Evolutionary conservation across 2,888 invertebrate genomes (phyloP).

Genomic region (Euzophera pinguis): DNA sequence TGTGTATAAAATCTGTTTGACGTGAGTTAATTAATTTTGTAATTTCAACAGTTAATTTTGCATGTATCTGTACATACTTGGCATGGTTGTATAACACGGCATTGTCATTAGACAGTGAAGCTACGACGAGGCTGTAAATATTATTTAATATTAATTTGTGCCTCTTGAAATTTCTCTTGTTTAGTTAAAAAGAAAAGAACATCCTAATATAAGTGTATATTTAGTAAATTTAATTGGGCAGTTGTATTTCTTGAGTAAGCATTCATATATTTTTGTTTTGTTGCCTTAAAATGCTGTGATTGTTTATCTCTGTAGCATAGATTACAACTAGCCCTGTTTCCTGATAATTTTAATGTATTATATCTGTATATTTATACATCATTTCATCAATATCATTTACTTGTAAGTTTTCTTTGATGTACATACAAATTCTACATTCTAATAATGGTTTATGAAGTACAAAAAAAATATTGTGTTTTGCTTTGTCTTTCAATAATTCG

Average conservation of each 20-base stretch:
- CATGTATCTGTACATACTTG: not conserved
- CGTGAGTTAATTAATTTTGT: not conserved
- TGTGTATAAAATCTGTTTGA: not conserved
- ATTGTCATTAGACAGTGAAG: not conserved
- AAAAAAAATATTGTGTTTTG: constrained; percentile 26
- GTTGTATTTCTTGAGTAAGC: constrained; percentile 2
- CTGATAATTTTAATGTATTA: constrained; percentile 5
- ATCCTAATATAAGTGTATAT: constrained; percentile 20
- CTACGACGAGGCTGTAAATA: constrained; percentile 17
- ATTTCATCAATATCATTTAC: not conserved
- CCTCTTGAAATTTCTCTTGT: constrained; percentile 14
- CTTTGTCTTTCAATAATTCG: constrained; percentile 10
- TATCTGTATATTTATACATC: constrained; percentile 6
- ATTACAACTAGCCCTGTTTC: constrained; percentile 9
- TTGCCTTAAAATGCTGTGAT: constrained; percentile 10
- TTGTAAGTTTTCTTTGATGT: constrained; percentile 10
- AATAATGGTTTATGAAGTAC: constrained; percentile 33
- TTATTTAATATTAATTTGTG: constrained; percentile 13
- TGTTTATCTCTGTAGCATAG: constrained; percentile 3
- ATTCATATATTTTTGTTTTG: not conserved
- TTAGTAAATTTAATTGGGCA: constrained; percentile 12
- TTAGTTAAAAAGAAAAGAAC: constrained; percentile 11
- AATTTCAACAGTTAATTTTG: not conserved
- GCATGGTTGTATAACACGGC: not conserved
- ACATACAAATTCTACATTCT: constrained; percentile 10